Evolutionary conservation across 2,888 invertebrate species (phyloP).

Genomic region (Platerodrilus igneus): DNA sequence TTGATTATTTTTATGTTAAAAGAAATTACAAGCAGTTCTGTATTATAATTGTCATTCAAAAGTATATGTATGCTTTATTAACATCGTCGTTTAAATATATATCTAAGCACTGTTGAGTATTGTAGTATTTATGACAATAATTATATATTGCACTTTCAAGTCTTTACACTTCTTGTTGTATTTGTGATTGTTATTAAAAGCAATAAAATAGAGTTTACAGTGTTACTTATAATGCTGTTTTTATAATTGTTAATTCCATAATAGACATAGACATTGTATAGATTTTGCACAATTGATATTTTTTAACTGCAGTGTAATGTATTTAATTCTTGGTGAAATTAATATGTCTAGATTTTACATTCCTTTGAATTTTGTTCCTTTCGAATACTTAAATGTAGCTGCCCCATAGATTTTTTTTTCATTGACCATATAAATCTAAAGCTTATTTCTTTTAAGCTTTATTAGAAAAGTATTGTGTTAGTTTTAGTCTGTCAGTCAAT

Average conservation of each 20-base stretch:
- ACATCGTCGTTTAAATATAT: constrained; percentile 2
- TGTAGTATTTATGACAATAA: constrained; percentile 21
- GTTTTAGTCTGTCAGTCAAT: too few relatives aligned
- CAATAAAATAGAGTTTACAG: constrained; percentile 20
- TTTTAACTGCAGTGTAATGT: too few relatives aligned
- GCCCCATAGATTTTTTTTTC: too few relatives aligned
- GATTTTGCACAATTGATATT: too few relatives aligned
- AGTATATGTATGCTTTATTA: constrained; percentile 7
- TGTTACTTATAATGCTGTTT: neutral
- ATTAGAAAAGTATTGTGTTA: too few relatives aligned
- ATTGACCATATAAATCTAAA: too few relatives aligned
- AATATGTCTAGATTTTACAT: too few relatives aligned
- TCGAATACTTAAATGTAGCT: too few relatives aligned
- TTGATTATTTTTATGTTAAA: neutral
- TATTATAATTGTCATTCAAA: neutral
- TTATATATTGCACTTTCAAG: constrained; percentile 18
- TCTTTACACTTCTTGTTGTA: constrained; percentile 22
- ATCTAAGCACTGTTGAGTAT: constrained; percentile 8
- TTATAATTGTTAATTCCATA: constrained; percentile 1
- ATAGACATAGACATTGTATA: too few relatives aligned
- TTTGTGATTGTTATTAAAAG: constrained; percentile 25
- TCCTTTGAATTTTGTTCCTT: too few relatives aligned
- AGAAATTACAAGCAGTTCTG: neutral
- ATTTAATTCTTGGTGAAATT: too few relatives aligned
- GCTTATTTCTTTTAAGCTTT: too few relatives aligned